Evolutionary conservation across 1,140 invertebrate genomes (phyloP), one percentile per base, ranked within the genome.

Genomic region (Frieseomelitta varia): DNA sequence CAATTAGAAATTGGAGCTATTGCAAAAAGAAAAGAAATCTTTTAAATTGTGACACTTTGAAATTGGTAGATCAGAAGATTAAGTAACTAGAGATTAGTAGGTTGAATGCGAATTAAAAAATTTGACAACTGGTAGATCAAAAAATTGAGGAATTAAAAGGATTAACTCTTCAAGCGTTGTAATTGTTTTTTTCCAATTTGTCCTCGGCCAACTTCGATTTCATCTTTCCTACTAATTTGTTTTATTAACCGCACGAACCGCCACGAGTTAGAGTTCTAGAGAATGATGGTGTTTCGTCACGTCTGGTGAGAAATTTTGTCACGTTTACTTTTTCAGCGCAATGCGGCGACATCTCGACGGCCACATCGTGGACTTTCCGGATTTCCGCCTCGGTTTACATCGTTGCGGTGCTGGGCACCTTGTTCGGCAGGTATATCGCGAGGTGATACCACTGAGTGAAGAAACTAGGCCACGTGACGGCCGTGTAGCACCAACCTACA

Each of bases 381-480:
- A 88, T 91, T 63, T 90, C 92, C 21, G 90, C 91, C 24, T 82
- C 87, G 58, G 86, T 92, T 51, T 90, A 92, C 65, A 85, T 91
- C 47, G 82, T 93, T 39, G 84, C 90, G 1, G 81, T 93, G 21
- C 72, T 92, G 21, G 88, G 91, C 71, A 87, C 84, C 12, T 69
- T 94, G 14, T 69, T 92, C 27, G 85, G 86, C 68, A 90, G 91
- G 85, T 93, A 92, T 61, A 86, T 93, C 74, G 81, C 89, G 87
- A 94, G 93, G 91, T 94, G 93, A 94, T 94, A 90, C 87, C 90
- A 90, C 86, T 93, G 88, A 91, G 80, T 85, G 82, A 81, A 85
- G 82, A 87, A 19, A 58, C 65, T 63, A 73, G 82, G 84, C 88
- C 79, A 79, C 78, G 81, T 63, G 79, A 87, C 84, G 81, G 82